These are phyloP conservation scores for Erynnis tages DNA, from an alignment of 2,888 invertebrate genomes.

Conservation along the genomic window DNA sequence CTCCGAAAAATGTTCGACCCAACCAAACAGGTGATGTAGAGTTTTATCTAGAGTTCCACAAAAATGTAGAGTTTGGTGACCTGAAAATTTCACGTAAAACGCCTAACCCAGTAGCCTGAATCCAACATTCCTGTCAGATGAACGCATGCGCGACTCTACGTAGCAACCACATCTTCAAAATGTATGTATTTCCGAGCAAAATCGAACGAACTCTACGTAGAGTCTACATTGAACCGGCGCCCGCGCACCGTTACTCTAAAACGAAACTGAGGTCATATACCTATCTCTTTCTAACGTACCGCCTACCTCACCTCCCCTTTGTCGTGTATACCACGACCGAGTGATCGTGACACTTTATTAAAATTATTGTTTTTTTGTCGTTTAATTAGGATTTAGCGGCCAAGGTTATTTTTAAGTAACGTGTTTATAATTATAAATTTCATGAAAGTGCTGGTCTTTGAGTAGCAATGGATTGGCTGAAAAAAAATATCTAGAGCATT, in stretches of 20 bases:
- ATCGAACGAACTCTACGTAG: constrained; percentile 59
- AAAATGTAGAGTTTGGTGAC: not conserved
- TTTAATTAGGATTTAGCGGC: too few species aligned
- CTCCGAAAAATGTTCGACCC: too few species aligned
- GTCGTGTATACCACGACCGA: constrained; percentile 44
- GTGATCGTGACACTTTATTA: constrained; percentile 64
- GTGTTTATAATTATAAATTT: too few species aligned
- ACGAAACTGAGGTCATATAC: constrained; percentile 37
- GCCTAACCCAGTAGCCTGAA: constrained; percentile 13
- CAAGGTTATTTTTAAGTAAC: too few species aligned
- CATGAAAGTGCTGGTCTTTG: too few species aligned
- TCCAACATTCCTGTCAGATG: constrained; percentile 5
- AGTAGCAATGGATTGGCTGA: too few species aligned
- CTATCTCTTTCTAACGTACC: constrained; percentile 56
- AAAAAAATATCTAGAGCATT: too few species aligned
- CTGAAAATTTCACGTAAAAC: constrained; percentile 7
- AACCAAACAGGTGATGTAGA: too few species aligned
- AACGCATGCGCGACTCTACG: not conserved
- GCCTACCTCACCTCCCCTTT: constrained; percentile 64
- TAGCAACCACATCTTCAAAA: constrained; percentile 36
- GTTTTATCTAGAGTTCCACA: too few species aligned
- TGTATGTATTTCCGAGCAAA: constrained; percentile 50
- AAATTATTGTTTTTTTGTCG: too few species aligned
- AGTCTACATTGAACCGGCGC: constrained; percentile 55
- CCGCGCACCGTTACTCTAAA: constrained; percentile 61